Evolutionary conservation across 2,888 invertebrate species (phyloP), one percentile per base, ranked within the genome.

Genomic region (Rhaphigaster nebulosa): DNA sequence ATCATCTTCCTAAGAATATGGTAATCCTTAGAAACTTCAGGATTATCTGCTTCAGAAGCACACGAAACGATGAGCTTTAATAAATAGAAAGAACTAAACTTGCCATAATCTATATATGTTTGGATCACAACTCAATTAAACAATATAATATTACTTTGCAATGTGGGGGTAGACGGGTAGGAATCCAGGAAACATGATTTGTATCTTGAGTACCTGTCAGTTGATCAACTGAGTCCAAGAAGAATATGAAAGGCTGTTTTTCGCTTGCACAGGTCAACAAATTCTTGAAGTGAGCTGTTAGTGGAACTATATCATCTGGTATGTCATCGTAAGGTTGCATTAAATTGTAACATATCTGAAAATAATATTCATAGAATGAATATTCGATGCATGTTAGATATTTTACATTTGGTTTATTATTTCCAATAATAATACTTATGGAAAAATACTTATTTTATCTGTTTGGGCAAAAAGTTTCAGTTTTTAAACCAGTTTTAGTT

Each of bases 211-310:
- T 97, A 0, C 98, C 98, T 13, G 98, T 99, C 88, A 99, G 95
- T 94, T 99, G 99, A 94, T 99, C 99, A 1, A 99, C 97, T 0
- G 99, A 99, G 94, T 99, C 99, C 93, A 99, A 94, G 93, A 98
- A 98, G 84, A 99, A 95, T 0, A 98, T 95, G 87, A 99, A 94
- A 0, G 99, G 99, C 93, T 98, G 97, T 92, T 97, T 96, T 92
- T 95, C 94, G 0, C 95, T 96, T 0, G 98, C 98, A 94, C 97
- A 95, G 15, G 97, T 97, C 91, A 99, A 94, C 87, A 99, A 95
- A 93, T 98, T 97, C 94, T 99, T 99, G 94, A 99, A 98, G 94
- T 99, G 97, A 0, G 98, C 98, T 13, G 98, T 98, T 65, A 99
- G 94, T 1, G 99, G 99, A 52, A 99, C 98, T 92, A 99, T 94